Base-by-base conservation (phyloP, 2,888 invertebrate genomes). In the Xylota segnis region DNA sequence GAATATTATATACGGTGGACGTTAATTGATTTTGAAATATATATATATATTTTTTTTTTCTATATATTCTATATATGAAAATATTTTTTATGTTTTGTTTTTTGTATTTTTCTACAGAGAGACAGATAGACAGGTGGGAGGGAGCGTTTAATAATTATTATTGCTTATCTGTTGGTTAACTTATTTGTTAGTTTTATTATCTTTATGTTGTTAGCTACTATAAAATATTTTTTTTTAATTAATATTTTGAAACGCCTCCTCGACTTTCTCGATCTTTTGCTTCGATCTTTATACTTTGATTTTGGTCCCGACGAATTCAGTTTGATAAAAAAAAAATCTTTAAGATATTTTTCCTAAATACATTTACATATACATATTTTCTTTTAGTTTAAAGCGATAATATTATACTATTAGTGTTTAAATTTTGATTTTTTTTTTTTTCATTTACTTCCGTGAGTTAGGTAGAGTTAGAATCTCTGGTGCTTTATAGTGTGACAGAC, bases 151-250 rank as follows among this genome's bases (percentile, higher is more conserved):
- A 74, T 56, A 52, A 79, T 81, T 86, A 79, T 81, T 86, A 86
- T 86, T 86, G 86, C 86, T 86, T 86, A 86, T 86, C 86, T 61
- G 71, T 72, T 86, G 81, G 68, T 82, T 82, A 82, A 86, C 81
- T 82, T 72, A 56, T 68, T 16, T 23, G 10, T 63, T 70, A 72
- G 45, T 65, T 75, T 81, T 86, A 81, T 86, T 86, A 61, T 82
- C 40, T 63, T 61, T 45, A 18, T 43, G 0, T 58, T 58, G 37
- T 43, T 43, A 45, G 16, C 56, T 43, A 45, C 47, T 50, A 37
- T 40, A 34, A 71, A 68, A 65, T 56, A 50, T 56, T 70, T 70
- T 56, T 54, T 32, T 56, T 34, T 14, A 43, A 43, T 43, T 63
- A 50, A 40, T 29, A 45, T 47, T 54, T 47, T 45, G 54, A 70